Evolutionary conservation across 2,888 invertebrate species (phyloP).

Genomic region (Synergus itoensis): DNA sequence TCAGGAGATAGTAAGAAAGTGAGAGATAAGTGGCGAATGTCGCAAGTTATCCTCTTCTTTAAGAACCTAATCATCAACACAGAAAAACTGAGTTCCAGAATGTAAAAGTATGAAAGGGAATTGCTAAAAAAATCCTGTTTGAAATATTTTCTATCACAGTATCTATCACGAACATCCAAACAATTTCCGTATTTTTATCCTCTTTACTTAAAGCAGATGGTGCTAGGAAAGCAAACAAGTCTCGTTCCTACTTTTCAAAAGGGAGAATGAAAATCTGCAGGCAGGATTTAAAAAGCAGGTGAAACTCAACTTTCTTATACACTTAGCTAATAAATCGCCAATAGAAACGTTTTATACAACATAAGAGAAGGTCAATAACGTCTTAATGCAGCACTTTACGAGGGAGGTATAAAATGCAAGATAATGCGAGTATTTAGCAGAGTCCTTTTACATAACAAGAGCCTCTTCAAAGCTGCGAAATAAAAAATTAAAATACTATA

Average conservation of each 20-base stretch:
- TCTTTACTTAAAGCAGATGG: constrained; percentile 20
- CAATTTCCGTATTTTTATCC: constrained; percentile 1
- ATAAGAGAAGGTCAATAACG: neutral
- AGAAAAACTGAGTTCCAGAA: neutral
- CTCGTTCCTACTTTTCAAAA: neutral
- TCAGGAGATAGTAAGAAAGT: neutral
- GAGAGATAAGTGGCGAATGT: no score
- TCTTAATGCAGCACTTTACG: constrained; percentile 1
- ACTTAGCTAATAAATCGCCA: neutral
- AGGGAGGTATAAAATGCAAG: neutral
- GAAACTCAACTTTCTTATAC: neutral
- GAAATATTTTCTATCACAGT: neutral
- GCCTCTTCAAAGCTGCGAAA: constrained; percentile 8
- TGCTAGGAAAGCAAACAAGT: constrained; percentile 23
- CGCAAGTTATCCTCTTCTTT: no score
- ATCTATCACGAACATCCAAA: neutral
- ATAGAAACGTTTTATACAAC: neutral
- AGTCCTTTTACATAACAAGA: neutral
- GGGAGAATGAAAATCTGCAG: constrained; percentile 24
- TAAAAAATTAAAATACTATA: constrained; percentile 40
- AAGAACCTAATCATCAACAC: neutral
- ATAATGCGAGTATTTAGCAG: constrained; percentile 21
- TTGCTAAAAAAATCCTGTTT: no score
- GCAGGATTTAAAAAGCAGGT: neutral
- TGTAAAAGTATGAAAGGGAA: no score